phyloP scores from a whole-genome alignment of 2,797 vertebrate genomes.

The Uromys caudimaculatus region DNA sequence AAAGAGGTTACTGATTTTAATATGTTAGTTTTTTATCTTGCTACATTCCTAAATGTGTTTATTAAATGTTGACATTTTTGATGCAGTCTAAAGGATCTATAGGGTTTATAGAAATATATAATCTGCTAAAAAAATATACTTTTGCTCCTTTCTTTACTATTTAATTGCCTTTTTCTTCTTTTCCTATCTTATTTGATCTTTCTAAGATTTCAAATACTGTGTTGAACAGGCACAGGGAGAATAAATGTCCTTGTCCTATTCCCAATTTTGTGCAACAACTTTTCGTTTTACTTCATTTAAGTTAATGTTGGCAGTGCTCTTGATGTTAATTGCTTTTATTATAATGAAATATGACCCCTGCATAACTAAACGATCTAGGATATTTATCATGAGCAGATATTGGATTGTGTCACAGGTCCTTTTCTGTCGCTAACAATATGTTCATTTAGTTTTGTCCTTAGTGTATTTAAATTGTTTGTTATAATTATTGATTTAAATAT shows the following conservation, averaged over 20 bases:
- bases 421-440: background rate
- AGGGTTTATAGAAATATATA: background rate
- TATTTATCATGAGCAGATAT: background rate
- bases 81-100: background rate
- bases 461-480: background rate
- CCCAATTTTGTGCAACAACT: background rate
- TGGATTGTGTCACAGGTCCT: too few relatives aligned
- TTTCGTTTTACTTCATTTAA: background rate
- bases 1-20: background rate
- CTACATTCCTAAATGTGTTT: background rate
- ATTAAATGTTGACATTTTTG: background rate
- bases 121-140: background rate
- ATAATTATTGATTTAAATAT: background rate
- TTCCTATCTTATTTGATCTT: background rate
- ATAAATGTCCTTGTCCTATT: background rate
- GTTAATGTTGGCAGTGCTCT: background rate
- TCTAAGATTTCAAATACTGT: background rate
- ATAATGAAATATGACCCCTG: background rate
- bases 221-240: background rate
- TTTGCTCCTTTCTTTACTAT: background rate
- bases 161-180: background rate
- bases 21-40: background rate
- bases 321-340: background rate
- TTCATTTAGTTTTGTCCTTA: too few relatives aligned
- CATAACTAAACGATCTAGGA: background rate